Conservation (phyloP, 2,113 vertebrate genomes). For the Aegotheles bennettii region DNA sequence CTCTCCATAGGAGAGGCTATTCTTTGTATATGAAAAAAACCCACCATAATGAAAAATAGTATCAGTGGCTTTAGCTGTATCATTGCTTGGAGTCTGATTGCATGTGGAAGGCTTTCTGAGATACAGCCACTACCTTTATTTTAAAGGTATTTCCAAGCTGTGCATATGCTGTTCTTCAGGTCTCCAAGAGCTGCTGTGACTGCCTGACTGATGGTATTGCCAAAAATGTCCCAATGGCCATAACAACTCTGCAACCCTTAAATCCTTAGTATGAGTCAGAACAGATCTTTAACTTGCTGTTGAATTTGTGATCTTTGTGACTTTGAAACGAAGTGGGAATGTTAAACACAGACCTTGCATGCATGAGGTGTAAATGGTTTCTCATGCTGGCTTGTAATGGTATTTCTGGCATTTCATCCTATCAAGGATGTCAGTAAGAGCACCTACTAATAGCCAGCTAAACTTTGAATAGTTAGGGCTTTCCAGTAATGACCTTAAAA, state of each 20-base stretch:
- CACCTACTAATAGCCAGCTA: background rate
- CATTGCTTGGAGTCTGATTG: background rate
- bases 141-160: background rate
- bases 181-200: background rate
- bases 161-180: background rate
- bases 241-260: background rate
- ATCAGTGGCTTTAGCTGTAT: background rate
- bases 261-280: background rate
- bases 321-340: conserved; percentile 3
- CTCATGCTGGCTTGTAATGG: background rate
- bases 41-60: background rate
- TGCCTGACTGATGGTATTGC: background rate
- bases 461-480: background rate
- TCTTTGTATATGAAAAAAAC: background rate
- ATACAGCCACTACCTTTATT: background rate
- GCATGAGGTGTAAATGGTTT: background rate
- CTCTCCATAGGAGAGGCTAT: no score
- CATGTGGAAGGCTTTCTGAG: rapidly evolving
- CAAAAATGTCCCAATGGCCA: background rate
- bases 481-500: background rate
- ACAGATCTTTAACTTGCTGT: background rate
- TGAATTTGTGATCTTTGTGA: background rate
- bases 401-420: background rate
- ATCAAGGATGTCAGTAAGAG: background rate
- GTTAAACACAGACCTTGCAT: background rate